Conservation (phyloP, 2,888 invertebrate species). For the Griposia aprilina region DNA sequence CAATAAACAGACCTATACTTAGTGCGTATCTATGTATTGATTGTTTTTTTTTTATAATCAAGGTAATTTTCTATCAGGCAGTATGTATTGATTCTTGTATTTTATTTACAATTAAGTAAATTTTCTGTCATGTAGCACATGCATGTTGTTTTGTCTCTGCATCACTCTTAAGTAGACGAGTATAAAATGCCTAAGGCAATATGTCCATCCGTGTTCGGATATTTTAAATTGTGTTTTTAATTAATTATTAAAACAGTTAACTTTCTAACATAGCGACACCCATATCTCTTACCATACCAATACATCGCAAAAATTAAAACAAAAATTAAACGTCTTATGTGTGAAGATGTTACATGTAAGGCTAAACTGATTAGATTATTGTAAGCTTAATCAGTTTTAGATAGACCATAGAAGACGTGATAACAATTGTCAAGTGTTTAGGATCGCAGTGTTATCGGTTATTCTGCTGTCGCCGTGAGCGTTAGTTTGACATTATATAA, state of each 20-base stretch:
- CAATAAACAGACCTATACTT: background rate
- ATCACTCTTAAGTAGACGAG: background rate
- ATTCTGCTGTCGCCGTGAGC: constrained; percentile 13
- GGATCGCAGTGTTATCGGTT: constrained; percentile 35
- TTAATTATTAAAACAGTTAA: background rate
- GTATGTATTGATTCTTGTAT: background rate
- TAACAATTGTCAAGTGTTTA: constrained; percentile 22
- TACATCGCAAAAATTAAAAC: background rate
- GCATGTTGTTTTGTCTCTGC: background rate
- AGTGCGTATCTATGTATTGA: too few species aligned
- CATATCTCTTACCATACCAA: background rate
- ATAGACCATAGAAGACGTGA: constrained; percentile 23
- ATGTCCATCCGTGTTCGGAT: too few species aligned
- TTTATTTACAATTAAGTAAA: background rate
- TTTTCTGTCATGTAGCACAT: background rate
- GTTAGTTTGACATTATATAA: constrained; percentile 12
- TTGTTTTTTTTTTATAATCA: too few species aligned
- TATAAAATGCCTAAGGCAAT: background rate
- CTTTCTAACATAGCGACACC: background rate
- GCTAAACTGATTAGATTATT: constrained; percentile 26
- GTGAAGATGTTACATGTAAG: background rate
- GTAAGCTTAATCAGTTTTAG: constrained; percentile 42
- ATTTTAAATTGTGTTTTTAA: too few species aligned
- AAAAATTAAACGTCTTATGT: background rate
- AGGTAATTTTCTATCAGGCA: too few species aligned